Percentiles rank a stretch among this genome's conserved stretches.
Conservation (phyloP, 2,888 invertebrate species). For the Himalopsyche anomala region DNA sequence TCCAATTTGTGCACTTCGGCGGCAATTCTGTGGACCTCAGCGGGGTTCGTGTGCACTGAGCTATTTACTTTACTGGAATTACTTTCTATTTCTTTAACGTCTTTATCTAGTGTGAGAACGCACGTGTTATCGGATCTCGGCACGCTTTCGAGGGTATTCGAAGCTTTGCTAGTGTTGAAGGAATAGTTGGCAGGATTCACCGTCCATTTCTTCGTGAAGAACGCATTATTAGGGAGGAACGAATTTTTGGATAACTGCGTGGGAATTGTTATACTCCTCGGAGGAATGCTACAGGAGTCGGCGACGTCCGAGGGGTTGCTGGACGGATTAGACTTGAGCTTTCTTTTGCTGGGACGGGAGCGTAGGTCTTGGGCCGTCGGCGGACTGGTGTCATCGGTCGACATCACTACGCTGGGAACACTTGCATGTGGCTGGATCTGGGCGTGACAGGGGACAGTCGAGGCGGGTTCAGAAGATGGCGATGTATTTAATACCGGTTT, state of each 20-base stretch:
- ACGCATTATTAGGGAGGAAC: background rate
- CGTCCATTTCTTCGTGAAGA: background rate
- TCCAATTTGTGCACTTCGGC: background rate
- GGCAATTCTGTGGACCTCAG: background rate
- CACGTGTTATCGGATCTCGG: background rate
- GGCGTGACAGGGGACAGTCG: background rate
- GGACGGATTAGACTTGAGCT: constrained; percentile 40
- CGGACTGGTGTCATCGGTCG: background rate
- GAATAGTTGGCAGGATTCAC: background rate
- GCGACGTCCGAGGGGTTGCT: background rate
- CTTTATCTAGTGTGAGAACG: background rate
- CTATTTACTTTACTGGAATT: background rate
- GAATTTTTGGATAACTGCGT: background rate
- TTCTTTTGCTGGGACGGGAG: constrained; percentile 53
- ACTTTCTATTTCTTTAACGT: background rate
- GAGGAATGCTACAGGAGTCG: background rate
- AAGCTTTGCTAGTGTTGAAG: background rate
- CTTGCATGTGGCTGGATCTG: background rate
- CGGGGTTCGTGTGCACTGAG: background rate
- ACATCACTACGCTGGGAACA: background rate
- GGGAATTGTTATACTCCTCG: background rate
- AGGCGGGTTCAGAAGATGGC: background rate
- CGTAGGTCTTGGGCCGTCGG: background rate
- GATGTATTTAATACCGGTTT: constrained; percentile 1
- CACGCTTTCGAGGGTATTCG: background rate